Evolutionary conservation across 1,140 invertebrate species (phyloP).

Genomic region (Aleiodes sp.): DNA sequence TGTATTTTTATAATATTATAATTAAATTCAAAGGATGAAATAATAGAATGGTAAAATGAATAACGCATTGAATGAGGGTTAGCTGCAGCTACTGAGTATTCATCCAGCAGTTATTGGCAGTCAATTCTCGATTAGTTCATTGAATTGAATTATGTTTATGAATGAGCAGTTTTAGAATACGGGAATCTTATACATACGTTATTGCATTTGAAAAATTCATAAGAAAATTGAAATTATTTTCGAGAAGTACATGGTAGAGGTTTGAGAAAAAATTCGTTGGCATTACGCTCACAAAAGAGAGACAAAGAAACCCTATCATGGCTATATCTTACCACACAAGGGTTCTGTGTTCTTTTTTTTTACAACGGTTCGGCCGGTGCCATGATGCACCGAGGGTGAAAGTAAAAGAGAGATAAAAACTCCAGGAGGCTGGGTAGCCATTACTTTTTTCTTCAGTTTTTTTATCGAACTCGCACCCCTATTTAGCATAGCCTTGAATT

Average conservation of each 20-base stretch:
- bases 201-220: too few species aligned
- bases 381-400: constrained; percentile 8
- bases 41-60: too few species aligned
- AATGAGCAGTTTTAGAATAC: not conserved
- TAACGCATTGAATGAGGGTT: too few species aligned
- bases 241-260: not conserved
- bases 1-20: too few species aligned
- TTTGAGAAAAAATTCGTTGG: constrained; percentile 45
- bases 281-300: constrained; percentile 32
- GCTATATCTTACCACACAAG: constrained; percentile 57
- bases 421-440: constrained; percentile 59
- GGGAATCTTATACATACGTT: not conserved
- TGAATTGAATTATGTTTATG: too few species aligned
- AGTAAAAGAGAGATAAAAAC: constrained; percentile 36
- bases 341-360: constrained; percentile 10
- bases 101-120: too few species aligned
- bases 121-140: not conserved
- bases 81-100: too few species aligned
- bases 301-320: constrained; percentile 47
- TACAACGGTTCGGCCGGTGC: constrained; percentile 20
- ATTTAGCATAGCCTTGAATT: constrained; percentile 58
- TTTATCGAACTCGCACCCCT: constrained; percentile 58
- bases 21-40: too few species aligned
- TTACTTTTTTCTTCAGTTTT: constrained; percentile 51
- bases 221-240: not conserved